Evolutionary conservation across 2,113 vertebrate species (phyloP).

Genomic region (Eurypyga helias): DNA sequence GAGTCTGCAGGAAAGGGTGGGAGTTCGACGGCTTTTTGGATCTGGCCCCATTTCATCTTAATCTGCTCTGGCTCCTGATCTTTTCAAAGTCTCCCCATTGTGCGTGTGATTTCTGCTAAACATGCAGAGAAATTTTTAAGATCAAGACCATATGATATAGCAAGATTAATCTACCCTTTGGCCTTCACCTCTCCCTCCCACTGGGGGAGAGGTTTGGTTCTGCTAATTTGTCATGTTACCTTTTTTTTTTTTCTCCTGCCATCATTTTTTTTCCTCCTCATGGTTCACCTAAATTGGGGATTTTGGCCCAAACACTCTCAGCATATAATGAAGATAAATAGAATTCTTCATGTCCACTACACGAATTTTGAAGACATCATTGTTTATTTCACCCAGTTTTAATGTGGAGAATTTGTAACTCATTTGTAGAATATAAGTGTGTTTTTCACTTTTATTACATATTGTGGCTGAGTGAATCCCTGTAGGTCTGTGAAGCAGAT

Average conservation of each 20-base stretch:
- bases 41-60: slow-evolving; percentile 58
- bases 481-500: slow-evolving; percentile 69
- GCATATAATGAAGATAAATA: slow-evolving; percentile 64
- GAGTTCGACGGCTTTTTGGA: slow-evolving; percentile 66
- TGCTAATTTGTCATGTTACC: slow-evolving; percentile 69
- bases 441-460: slow-evolving; percentile 45
- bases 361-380: slow-evolving; percentile 35
- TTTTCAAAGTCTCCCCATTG: slow-evolving; percentile 55
- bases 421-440: slow-evolving; percentile 48
- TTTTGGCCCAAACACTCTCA: slow-evolving; percentile 54
- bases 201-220: slow-evolving; percentile 52
- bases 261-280: slow-evolving; percentile 27
- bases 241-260: not conserved
- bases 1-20: slow-evolving; percentile 67
- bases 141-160: slow-evolving; percentile 68
- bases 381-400: slow-evolving; percentile 55
- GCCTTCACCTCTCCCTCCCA: slow-evolving; percentile 66
- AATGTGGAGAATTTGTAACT: slow-evolving; percentile 58
- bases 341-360: slow-evolving; percentile 32
- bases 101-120: slow-evolving; percentile 62
- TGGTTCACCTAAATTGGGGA: slow-evolving; percentile 53
- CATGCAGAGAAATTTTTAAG: slow-evolving; percentile 53
- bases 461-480: slow-evolving; percentile 43
- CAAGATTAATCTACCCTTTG: slow-evolving; percentile 72
- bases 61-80: slow-evolving; percentile 54